Evolutionary conservation across 1,140 invertebrate species (phyloP), one percentile per base, ranked within the genome.

Genomic region (Zaprionus nigranus): DNA sequence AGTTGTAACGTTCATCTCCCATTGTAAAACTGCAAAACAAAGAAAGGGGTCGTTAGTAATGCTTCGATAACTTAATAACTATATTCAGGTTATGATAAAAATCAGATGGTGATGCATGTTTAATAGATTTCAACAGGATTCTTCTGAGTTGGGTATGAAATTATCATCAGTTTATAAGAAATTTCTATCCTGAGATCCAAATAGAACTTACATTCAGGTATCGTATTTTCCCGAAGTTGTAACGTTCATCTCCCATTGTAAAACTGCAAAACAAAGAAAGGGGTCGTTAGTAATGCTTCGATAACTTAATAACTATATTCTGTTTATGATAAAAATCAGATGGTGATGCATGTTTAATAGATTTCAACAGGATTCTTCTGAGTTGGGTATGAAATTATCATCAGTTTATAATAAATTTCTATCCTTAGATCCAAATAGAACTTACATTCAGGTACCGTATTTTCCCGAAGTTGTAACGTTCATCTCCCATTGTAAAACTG

Each of bases 321-420:
- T 11, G 46, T 49, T 5, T 11, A 0, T 12, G 46, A 12, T 13
- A 12, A 22, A 30, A 53, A 46, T 83, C 81, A 82, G 77, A 82
- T 83, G 80, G 80, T 83, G 81, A 82, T 83, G 77, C 80, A 83
- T 83, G 77, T 83, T 76, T 59, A 64, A 54, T 5, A 56, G 59
- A 71, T 80, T 74, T 84, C 66, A 75, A 79, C 77, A 79, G 46
- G 24, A 59, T 63, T 71, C 53, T n/a, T 84, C 69, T 63, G 76
- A 46, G 2, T 82, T 54, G 9, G 62, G 64, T 79, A 76, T 79
- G 72, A 69, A 60, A 36, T 49, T 78, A 49, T 79, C 78, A 72
- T 79, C 78, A 79, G 1, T 24, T 12, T 34, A 34, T 40, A 53
- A 6, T 24, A 26, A 2, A 46, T 34, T 3, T n/a, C 2, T 12